Evolutionary conservation across 2,888 invertebrate species (phyloP), one percentile per base, ranked within the genome.

Genomic region (Nomada fabriciana): DNA sequence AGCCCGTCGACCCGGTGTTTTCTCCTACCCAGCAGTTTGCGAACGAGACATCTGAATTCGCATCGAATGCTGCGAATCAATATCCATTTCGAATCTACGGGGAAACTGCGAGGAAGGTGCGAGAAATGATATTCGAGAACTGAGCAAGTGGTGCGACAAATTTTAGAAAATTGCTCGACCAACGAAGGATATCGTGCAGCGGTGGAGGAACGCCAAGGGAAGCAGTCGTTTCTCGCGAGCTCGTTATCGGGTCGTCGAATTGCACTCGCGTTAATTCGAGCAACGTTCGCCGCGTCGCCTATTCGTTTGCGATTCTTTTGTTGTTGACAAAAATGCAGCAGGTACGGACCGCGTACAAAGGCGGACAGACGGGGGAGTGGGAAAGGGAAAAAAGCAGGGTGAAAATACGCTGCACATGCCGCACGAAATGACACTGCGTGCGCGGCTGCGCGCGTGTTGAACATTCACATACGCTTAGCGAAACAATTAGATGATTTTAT

Each of bases 401-500:
- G 47, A 68, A 67, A 78, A 78, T 61, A 83, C 73, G 83, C 52
- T 69, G 68, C 69, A 76, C 81, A 76, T 75, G 83, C 70, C 67
- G 81, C 86, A 85, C 83, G 87, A 83, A 87, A 87, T 63, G 77
- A 69, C 76, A 42, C 61, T 74, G 81, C 78, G 72, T 80, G 84
- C 69, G 80, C 65, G 77, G 25, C 64, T 68, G 69, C 63, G 74
- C 83, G 79, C 87, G 87, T 86, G 91, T 90, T 90, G 92, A 90
- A 92, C 91, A 92, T 91, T 93, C 93, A 91, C 93, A 92, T 93
- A 93, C 93, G 93, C 93, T 94, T 93, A 93, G 92, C 91, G 91
- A 93, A 93, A 94, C 94, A 94, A 94, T 94, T 94, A 93, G 91
- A 90, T 91, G 94, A 94, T 94, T 93, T 94, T 94, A 94, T 94